Evolutionary conservation across 2,888 invertebrate species (phyloP).

Genomic region (Pammene fasciana): DNA sequence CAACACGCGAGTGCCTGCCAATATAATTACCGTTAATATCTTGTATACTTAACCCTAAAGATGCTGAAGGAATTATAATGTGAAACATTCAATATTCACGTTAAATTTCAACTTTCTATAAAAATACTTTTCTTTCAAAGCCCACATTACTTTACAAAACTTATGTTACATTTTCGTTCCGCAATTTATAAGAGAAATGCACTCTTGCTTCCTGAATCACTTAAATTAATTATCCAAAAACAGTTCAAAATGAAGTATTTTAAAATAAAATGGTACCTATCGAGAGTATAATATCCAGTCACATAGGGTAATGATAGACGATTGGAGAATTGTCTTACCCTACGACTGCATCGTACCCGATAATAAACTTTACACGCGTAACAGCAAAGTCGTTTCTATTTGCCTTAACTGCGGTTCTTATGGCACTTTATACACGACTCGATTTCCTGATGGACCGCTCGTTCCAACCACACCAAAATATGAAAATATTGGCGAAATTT

Average conservation of each 20-base stretch:
- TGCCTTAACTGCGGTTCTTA: constrained; percentile 16
- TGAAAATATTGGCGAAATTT: neutral
- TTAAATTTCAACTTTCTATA: constrained; percentile 54
- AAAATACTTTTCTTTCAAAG: constrained; percentile 59
- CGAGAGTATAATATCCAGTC: neutral
- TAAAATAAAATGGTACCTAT: constrained; percentile 12
- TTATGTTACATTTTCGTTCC: constrained; percentile 21
- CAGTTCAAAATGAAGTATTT: neutral
- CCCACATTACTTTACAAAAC: constrained; percentile 19
- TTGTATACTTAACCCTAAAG: constrained; percentile 32
- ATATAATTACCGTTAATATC: constrained; percentile 13
- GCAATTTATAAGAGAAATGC: neutral
- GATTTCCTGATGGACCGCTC: constrained; percentile 11
- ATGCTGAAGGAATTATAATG: constrained; percentile 47
- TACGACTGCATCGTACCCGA: constrained; percentile 21
- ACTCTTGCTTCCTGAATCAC: neutral
- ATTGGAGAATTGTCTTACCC: constrained; percentile 20
- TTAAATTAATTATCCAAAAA: neutral
- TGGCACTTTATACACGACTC: constrained; percentile 20
- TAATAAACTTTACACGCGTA: constrained; percentile 26
- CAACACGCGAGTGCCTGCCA: constrained; percentile 24
- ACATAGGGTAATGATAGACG: constrained; percentile 6
- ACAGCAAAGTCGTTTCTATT: constrained; percentile 25
- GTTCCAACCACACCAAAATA: constrained; percentile 2
- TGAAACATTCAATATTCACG: constrained; percentile 53